phyloP scores from a whole-genome alignment of 2,888 invertebrate species.

The Apomyelois bistriatella region DNA sequence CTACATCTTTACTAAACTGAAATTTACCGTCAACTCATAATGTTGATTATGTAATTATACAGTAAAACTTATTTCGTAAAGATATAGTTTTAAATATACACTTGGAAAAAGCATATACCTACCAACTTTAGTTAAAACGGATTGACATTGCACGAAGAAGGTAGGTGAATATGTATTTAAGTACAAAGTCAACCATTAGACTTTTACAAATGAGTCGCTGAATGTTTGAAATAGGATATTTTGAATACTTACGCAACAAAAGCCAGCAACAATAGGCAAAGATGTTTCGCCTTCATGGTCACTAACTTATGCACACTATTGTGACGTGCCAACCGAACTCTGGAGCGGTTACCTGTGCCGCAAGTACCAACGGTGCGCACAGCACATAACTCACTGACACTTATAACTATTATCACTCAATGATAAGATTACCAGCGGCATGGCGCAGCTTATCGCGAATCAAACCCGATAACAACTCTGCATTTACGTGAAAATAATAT shows the following conservation, averaged over 20 bases:
- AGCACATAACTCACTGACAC: conserved; percentile 76
- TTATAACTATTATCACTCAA: conserved; percentile 76
- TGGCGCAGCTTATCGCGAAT: conserved; percentile 73
- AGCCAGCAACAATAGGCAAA: conserved; percentile 50
- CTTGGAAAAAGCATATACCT: no score
- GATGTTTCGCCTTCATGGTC: conserved; percentile 55
- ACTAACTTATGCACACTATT: conserved; percentile 42
- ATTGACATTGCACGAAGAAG: no score
- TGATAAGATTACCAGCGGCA: conserved; percentile 75
- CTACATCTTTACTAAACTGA: no score
- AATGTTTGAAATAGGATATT: conserved; percentile 11
- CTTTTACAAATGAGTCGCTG: neutral
- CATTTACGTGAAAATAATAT: conserved; percentile 55
- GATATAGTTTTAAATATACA: no score
- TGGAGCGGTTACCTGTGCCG: conserved; percentile 56
- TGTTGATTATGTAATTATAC: no score
- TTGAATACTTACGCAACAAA: conserved; percentile 58
- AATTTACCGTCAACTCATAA: no score
- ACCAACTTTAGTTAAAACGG: no score
- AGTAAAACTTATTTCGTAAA: neutral
- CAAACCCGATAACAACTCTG: conserved; percentile 66
- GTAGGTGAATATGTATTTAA: neutral
- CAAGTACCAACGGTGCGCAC: conserved; percentile 59
- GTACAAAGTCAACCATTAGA: no score
- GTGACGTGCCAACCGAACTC: conserved; percentile 44